Conservation (phyloP, 2,113 vertebrate species). For the Pimephales promelas region DNA sequence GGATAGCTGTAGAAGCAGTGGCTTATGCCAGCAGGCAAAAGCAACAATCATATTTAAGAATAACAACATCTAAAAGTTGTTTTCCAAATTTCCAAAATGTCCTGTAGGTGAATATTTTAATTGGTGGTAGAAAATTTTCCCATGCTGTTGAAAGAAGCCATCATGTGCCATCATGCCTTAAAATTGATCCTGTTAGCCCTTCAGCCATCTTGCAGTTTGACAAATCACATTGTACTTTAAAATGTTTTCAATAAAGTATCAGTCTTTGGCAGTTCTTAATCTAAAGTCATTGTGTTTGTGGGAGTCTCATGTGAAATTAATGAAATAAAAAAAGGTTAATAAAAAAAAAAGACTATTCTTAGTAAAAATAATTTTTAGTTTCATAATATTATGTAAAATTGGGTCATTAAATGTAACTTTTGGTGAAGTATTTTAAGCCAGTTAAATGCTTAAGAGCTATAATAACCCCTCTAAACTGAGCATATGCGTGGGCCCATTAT, state of each 20-base stretch:
- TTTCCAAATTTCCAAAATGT: slow-evolving; percentile 18
- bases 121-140: background rate
- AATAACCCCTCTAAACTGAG: background rate
- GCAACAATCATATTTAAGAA: background rate
- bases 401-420: background rate
- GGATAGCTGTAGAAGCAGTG: slow-evolving; percentile 13
- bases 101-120: background rate
- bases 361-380: slow-evolving; percentile 9
- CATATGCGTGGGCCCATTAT: background rate
- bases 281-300: background rate
- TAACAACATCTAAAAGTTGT: background rate
- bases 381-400: slow-evolving; percentile 3
- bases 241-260: too few species aligned
- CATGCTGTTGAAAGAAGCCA: slow-evolving; percentile 19
- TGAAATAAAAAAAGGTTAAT: too few species aligned
- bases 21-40: background rate
- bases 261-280: too few species aligned
- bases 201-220: background rate
- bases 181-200: background rate
- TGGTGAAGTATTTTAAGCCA: background rate
- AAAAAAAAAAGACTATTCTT: background rate
- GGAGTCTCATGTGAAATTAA: background rate
- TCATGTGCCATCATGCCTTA: background rate
- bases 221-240: background rate
- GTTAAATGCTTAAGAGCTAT: background rate